Conservation (phyloP, 2,888 invertebrate species). For the Tenthredo amoena region DNA sequence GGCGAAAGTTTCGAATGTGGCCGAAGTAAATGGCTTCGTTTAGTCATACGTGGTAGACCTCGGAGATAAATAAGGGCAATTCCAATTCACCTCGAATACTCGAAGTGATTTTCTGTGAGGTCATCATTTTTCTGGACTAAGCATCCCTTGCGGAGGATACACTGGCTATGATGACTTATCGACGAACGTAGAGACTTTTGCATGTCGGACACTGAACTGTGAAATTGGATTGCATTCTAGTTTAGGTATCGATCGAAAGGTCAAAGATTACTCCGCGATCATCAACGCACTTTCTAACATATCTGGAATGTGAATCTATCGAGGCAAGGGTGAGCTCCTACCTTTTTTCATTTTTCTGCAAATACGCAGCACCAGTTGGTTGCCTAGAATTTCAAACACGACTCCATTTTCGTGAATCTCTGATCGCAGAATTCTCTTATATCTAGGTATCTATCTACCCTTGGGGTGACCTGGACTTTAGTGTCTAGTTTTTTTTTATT, state of each 20-base stretch:
- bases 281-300: background rate
- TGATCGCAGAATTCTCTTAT: background rate
- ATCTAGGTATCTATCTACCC: background rate
- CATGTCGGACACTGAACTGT: background rate
- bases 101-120: background rate
- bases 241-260: background rate
- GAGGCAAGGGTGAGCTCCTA: background rate
- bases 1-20: background rate
- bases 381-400: background rate
- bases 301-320: background rate
- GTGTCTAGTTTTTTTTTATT: background rate
- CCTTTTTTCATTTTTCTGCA: background rate
- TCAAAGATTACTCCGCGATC: background rate
- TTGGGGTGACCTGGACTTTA: background rate
- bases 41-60: background rate
- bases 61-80: background rate
- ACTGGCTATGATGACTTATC: background rate
- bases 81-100: background rate
- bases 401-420: background rate
- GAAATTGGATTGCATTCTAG: background rate
- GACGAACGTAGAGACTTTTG: background rate
- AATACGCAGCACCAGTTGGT: background rate
- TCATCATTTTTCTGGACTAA: background rate
- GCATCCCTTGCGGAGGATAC: background rate
- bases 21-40: background rate